Evolutionary conservation across 2,888 invertebrate species (phyloP).

Genomic region (Dione juno): DNA sequence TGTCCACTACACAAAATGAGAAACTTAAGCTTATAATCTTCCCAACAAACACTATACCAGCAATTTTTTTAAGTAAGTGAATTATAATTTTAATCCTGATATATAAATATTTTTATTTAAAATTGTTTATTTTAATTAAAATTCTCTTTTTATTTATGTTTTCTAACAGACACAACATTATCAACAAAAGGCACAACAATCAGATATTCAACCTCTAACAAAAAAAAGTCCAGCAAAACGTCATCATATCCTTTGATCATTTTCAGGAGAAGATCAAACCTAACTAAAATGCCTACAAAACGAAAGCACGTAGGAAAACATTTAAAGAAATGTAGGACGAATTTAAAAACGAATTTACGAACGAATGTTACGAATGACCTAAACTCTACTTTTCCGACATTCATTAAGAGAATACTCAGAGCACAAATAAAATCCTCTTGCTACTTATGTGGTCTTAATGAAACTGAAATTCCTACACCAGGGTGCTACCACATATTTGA

Average conservation of each 20-base stretch:
- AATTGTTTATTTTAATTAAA: not conserved
- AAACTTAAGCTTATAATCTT: slow-evolving; percentile 44
- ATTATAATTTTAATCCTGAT: slow-evolving; percentile 17
- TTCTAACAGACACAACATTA: slow-evolving; percentile 5
- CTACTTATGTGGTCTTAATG: slow-evolving; percentile 45
- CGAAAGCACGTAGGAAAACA: not conserved
- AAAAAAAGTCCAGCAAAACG: slow-evolving; percentile 3
- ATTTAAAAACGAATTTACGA: not conserved
- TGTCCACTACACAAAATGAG: slow-evolving; percentile 17
- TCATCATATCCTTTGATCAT: not conserved
- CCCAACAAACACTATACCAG: slow-evolving; percentile 32
- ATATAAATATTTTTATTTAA: too few relatives aligned
- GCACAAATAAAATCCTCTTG: slow-evolving; percentile 33
- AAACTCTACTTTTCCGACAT: slow-evolving; percentile 2
- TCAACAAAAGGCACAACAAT: not conserved
- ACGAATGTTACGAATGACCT: not conserved
- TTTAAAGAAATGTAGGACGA: not conserved
- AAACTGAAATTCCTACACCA: slow-evolving; percentile 38
- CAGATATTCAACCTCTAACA: not conserved
- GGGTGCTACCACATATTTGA: slow-evolving; percentile 42
- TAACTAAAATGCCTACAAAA: not conserved
- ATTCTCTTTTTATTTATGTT: not conserved
- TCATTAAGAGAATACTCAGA: slow-evolving; percentile 10
- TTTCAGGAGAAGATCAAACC: not conserved
- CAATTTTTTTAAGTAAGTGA: slow-evolving; percentile 29